These are phyloP conservation scores for Vicugna pacos DNA, from an alignment of 2,113 vertebrate genomes.

Conservation along the genomic window DNA sequence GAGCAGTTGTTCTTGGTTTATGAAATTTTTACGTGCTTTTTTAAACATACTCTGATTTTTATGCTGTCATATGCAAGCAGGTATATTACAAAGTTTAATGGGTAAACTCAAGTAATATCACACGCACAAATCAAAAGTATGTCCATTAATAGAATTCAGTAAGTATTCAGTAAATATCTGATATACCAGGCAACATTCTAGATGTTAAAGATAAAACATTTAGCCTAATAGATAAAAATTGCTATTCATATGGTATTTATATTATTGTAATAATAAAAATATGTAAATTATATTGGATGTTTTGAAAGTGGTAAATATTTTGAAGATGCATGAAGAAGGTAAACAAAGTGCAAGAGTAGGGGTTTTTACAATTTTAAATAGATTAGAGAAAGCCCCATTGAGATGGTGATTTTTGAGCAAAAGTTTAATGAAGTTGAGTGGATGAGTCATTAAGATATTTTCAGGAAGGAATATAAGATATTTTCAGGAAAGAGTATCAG, in stretches of 20 bases:
- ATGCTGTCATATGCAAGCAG: not conserved
- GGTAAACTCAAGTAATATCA: not conserved
- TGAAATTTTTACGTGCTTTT: not conserved
- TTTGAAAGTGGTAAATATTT: not conserved
- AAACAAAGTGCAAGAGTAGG: not conserved
- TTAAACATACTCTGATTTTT: not conserved
- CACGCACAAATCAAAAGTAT: not conserved
- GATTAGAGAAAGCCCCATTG: not conserved
- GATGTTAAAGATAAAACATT: not conserved
- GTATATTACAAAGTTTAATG: not conserved
- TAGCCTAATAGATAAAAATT: not conserved
- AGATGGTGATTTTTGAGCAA: not conserved
- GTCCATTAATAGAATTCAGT: not conserved
- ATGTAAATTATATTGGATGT: not conserved
- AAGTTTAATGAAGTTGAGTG: not conserved
- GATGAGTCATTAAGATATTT: not conserved
- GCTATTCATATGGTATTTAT: not conserved
- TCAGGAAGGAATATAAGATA: not conserved
- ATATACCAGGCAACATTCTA: not conserved
- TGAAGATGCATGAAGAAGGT: not conserved
- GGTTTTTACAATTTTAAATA: not conserved
- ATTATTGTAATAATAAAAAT: not conserved
- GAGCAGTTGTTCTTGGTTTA: not conserved
- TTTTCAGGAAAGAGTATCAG: not conserved
- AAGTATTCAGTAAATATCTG: not conserved